Evolutionary conservation across 2,888 invertebrate species (phyloP), one percentile per base, ranked within the genome.

Genomic region (Ophion costatus): DNA sequence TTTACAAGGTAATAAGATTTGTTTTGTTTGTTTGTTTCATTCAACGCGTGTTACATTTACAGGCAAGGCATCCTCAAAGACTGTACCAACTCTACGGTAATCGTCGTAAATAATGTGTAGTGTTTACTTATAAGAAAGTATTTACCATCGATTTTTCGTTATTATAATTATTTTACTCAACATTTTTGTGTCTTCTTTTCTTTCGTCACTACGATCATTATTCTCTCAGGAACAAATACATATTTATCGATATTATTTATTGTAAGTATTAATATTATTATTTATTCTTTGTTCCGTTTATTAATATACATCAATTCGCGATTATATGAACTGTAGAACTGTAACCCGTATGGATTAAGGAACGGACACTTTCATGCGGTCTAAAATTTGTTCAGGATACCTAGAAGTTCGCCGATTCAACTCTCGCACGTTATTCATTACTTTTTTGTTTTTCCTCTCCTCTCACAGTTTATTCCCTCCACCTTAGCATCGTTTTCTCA

Each of bases 11-110:
- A 93, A 92, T 93, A 92, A 93, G 92, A 92, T 91, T 91, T 76
- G 74, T 91, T 89, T 56, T 90, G 88, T 91, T 91, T 92, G 90
- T 84, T 87, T 85, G 78, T 87, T 85, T 88, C 87, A 88, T 87
- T 88, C 71, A 88, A 87, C 87, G 90, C 90, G 90, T 90, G 90
- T 91, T 93, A 93, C 93, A 93, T 93, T 92, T 93, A 93, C 93
- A 93, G 93, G 90, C 93, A 93, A 93, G 93, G 93, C 93, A 93
- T 92, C 92, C 89, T 93, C 92, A 91, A 93, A 92, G 92, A 93
- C 92, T 92, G 92, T 93, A 93, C 92, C 92, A 91, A 92, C 91
- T 92, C 92, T 92, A 92, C 90, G 90, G 87, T 91, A 88, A 88
- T 88, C 90, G 90, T 91, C 88, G 90, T 91, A 91, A 78, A 87